Conservation (phyloP, 2,888 invertebrate genomes). For the Nephrotoma flavescens region DNA sequence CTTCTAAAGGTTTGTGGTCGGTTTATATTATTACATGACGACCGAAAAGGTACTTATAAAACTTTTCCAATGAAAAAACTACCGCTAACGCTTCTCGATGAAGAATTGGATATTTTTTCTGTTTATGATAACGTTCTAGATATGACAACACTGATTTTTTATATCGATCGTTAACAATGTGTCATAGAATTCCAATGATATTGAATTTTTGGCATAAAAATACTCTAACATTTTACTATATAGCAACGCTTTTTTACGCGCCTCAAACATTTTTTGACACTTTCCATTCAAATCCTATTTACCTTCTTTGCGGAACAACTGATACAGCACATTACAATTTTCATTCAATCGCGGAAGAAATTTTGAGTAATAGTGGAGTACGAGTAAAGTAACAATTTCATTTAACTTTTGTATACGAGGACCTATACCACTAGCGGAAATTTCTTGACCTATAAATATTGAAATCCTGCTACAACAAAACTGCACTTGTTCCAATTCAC, state of each 20-base stretch:
- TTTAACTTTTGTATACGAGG: background rate
- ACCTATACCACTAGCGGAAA: too few species aligned
- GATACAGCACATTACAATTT: background rate
- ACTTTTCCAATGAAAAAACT: background rate
- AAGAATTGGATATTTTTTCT: background rate
- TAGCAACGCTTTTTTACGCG: background rate
- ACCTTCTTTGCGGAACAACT: background rate
- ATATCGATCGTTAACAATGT: background rate
- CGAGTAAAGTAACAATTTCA: background rate
- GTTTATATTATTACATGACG: background rate
- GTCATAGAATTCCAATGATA: background rate
- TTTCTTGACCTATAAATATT: too few species aligned
- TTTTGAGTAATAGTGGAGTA: background rate
- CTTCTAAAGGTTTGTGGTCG: background rate
- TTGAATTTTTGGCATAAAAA: background rate
- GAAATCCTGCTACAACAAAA: too few species aligned
- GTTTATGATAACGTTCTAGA: background rate
- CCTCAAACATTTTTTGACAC: background rate
- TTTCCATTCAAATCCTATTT: background rate
- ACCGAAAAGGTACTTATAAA: background rate
- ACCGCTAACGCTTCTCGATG: background rate
- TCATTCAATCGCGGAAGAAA: background rate
- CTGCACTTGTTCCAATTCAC: too few species aligned
- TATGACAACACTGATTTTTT: background rate
- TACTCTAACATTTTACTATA: background rate